Conservation (phyloP, 2,888 invertebrate species). For the Phyto melanocephala region DNA sequence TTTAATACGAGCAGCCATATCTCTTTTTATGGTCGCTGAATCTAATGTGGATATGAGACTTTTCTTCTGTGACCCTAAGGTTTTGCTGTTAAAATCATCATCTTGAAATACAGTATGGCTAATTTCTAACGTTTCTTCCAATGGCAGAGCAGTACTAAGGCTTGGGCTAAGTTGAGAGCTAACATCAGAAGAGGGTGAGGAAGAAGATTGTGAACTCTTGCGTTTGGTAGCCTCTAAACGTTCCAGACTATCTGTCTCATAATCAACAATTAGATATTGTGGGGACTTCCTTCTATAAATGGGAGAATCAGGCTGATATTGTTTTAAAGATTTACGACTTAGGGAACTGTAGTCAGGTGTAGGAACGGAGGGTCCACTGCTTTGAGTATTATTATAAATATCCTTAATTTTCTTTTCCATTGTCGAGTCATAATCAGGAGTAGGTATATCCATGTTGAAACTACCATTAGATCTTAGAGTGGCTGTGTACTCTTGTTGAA, state of each 20-base stretch:
- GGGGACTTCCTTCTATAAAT: constrained; percentile 77
- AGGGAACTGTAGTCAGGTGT: constrained; percentile 79
- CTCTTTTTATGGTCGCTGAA: constrained; percentile 69
- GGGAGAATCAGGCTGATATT: constrained; percentile 78
- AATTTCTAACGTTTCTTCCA: constrained; percentile 90
- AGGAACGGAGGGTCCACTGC: constrained; percentile 77
- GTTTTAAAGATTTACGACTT: constrained; percentile 76
- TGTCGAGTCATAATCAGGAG: constrained; percentile 79
- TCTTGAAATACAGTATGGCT: constrained; percentile 85
- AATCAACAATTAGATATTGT: constrained; percentile 81
- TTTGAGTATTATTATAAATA: constrained; percentile 76
- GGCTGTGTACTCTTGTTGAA: constrained; percentile 79
- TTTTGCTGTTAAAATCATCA: constrained; percentile 76
- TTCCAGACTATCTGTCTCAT: constrained; percentile 87
- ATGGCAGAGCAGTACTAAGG: constrained; percentile 85
- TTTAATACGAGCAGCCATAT: constrained; percentile 79
- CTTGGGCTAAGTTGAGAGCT: constrained; percentile 86
- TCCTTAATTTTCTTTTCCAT: constrained; percentile 78
- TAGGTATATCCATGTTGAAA: constrained; percentile 75
- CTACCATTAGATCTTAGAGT: constrained; percentile 66
- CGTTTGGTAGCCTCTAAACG: constrained; percentile 81
- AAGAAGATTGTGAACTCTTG: constrained; percentile 77
- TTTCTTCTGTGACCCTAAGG: constrained; percentile 74
- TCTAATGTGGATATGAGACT: constrained; percentile 67
- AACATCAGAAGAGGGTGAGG: constrained; percentile 82